These are phyloP conservation scores for Punctoribates punctum DNA, from an alignment of 2,888 invertebrate species.

Conservation along the genomic window DNA sequence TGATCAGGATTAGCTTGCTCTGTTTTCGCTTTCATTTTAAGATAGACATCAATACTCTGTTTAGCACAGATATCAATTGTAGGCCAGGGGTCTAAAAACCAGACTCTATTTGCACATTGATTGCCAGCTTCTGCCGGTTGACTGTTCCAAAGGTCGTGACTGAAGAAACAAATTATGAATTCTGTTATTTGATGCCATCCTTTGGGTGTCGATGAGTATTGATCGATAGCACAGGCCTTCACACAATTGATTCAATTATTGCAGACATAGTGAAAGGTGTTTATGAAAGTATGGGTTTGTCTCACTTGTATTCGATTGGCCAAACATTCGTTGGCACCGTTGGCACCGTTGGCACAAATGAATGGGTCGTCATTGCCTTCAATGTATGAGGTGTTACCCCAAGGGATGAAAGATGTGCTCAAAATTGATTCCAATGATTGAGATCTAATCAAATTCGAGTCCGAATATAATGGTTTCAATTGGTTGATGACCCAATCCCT, in stretches of 20 bases:
- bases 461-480: conserved; percentile 21
- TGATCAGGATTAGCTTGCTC: neutral
- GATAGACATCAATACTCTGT: conserved; percentile 3
- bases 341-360: neutral
- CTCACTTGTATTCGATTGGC: conserved; percentile 25
- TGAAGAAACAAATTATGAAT: conserved; percentile 39
- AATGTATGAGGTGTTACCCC: conserved; percentile 34
- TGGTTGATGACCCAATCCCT: conserved; percentile 23
- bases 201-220: conserved; percentile 3
- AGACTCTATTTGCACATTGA: conserved; percentile 30
- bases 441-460: neutral
- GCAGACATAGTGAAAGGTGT: neutral
- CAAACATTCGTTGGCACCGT: neutral
- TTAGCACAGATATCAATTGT: conserved; percentile 25
- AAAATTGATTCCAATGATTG: conserved; percentile 14
- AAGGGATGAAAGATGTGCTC: conserved; percentile 19
- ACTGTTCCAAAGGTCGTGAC: neutral
- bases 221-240: conserved; percentile 37
- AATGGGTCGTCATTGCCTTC: neutral
- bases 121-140: conserved; percentile 19
- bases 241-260: neutral
- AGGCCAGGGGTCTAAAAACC: conserved; percentile 39
- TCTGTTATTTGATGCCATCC: conserved; percentile 27
- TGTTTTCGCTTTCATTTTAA: conserved; percentile 30
- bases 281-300: neutral